Evolutionary conservation across 1,140 invertebrate genomes (phyloP), one percentile per base, ranked within the genome.

Genomic region (Pristionchus pacificus): DNA sequence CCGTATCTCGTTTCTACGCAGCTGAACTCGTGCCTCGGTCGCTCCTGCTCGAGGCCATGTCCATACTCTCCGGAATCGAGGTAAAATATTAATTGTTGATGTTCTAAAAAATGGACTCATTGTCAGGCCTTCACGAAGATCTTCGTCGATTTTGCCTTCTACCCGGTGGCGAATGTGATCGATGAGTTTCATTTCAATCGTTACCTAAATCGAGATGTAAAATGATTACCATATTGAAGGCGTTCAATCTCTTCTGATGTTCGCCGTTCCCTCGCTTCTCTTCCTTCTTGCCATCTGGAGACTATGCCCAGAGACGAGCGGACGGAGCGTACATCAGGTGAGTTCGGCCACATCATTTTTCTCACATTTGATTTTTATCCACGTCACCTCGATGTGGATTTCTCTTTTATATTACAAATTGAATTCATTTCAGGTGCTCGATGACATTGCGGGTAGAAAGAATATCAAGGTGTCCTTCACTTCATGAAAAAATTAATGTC

Each of bases 1-100:
- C 75, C 13, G 73, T 76, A 1, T 76, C 75, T 10, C 62, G 75
- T 14, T 76, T 76, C 75, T 76, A 76, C 63, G 72, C 74, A 1
- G 75, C 75, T 31, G 75, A 76, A 29, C 69, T 76, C 1, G 75
- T 76, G 1, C 75, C 75, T 13, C 19, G 75, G 6, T 61, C 66
- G 25, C 74, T 76, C 0, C 74, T 76, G 13, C 74, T 76, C 14
- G 65, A 62, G 30, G 70, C 75, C 1, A 70, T 76, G 15, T 70
- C 75, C 62, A 76, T 68, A 19, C 60, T 76, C 30, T 71, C 75
- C 55, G 75, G 76, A 60, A 68, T 76, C 59, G 75, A 76, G 61
- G 71, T 49, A 49, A 10, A 49, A 6, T 19, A 49, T 49, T 49
- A 10, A 10, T 49, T 49, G 38, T 10, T 49, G 38, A 49, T 10